Evolutionary conservation across 2,888 invertebrate genomes (phyloP).

Genomic region (Drosophila merina): DNA sequence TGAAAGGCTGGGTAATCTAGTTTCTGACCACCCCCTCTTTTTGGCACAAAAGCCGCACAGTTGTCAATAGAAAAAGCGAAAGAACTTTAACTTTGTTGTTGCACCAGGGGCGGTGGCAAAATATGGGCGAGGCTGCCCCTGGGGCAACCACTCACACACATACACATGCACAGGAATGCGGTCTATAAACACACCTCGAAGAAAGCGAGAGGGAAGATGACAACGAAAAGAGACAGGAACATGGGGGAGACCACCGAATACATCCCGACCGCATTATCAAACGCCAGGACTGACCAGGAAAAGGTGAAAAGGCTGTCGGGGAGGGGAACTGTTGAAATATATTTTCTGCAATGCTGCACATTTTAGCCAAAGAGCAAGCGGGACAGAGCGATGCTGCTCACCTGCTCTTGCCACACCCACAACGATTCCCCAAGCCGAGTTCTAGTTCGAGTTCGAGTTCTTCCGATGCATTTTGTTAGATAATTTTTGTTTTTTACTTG

Average conservation of each 20-base stretch:
- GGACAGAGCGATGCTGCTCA: neutral
- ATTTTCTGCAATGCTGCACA: constrained; percentile 35
- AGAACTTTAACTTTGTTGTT: constrained; percentile 34
- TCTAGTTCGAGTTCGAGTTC: constrained; percentile 22
- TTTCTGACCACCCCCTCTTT: constrained; percentile 3
- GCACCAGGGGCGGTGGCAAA: constrained; percentile 13
- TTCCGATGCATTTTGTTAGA: constrained; percentile 39
- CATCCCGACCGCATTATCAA: constrained; percentile 47
- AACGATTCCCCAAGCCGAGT: constrained; percentile 21
- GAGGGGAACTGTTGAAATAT: constrained; percentile 14
- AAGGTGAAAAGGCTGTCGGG: constrained; percentile 19
- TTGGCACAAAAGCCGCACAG: constrained; percentile 38
- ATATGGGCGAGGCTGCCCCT: neutral
- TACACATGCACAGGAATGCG: constrained; percentile 17
- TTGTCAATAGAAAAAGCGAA: constrained; percentile 41
- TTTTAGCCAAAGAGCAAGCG: constrained; percentile 3
- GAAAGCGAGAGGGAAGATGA: neutral
- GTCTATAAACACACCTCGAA: constrained; percentile 25
- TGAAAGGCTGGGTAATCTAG: constrained; percentile 1
- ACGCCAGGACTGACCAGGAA: constrained; percentile 43
- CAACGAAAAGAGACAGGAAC: neutral
- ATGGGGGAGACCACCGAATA: constrained; percentile 1
- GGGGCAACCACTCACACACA: constrained; percentile 9
- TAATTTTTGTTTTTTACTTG: constrained; percentile 33
- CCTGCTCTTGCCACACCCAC: constrained; percentile 17